Conservation (phyloP, 1,140 invertebrate genomes). For the Mamestra configurata region DNA sequence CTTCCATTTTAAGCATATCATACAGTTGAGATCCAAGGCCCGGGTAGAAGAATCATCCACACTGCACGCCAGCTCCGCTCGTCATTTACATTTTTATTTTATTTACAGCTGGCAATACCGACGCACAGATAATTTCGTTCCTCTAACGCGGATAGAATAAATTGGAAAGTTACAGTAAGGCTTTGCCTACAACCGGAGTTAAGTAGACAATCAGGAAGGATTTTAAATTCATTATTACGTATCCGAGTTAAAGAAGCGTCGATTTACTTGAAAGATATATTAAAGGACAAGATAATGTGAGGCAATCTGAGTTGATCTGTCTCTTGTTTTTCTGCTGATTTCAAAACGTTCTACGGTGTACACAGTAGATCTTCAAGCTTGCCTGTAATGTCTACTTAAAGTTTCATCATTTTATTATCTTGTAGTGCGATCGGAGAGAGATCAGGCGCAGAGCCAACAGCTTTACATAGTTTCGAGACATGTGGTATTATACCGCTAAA, state of each 20-base stretch:
- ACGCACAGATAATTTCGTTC: conserved; percentile 46
- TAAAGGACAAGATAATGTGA: neutral
- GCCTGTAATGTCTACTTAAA: too few species aligned
- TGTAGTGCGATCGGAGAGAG: too few species aligned
- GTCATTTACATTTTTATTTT: conserved; percentile 84
- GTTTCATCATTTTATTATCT: too few species aligned
- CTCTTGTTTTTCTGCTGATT: neutral
- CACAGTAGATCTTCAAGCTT: too few species aligned
- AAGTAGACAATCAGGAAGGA: conserved; percentile 45
- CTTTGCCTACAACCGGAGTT: conserved; percentile 41
- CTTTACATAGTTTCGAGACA: too few species aligned
- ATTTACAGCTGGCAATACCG: conserved; percentile 70
- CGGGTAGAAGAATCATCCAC: conserved; percentile 49
- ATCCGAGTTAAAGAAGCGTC: conserved; percentile 10
- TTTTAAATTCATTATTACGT: conserved; percentile 36
- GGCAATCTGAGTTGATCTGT: neutral
- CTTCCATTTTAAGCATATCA: neutral
- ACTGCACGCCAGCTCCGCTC: conserved; percentile 52
- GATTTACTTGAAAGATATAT: conserved; percentile 24
- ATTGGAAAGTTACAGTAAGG: conserved; percentile 48
- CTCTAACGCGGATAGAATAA: conserved; percentile 42
- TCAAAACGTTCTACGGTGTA: too few species aligned
- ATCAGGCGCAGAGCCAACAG: too few species aligned
- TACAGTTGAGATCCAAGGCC: conserved; percentile 59
- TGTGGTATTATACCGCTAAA: too few species aligned